Conservation (phyloP, 2,113 vertebrate species). For the Chiloscyllium plagiosum region DNA sequence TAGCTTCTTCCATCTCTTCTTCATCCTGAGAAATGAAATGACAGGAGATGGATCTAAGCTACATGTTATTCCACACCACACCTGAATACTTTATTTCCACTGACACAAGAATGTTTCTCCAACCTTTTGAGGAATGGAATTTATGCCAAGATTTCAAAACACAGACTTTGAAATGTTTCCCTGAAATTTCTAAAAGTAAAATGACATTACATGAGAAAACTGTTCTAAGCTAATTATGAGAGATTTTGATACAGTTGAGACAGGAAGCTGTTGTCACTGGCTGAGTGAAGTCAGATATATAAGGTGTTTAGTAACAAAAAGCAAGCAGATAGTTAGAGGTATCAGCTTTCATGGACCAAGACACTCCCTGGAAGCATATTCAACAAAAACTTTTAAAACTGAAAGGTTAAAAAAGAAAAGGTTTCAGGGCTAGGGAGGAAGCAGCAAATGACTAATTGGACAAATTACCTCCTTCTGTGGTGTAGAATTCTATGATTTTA, state of each 20-base stretch:
- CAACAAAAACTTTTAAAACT: neutral
- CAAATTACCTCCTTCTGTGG: neutral
- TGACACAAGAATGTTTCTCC: neutral
- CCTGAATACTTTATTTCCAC: neutral
- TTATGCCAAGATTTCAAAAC: neutral
- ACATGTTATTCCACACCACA: neutral
- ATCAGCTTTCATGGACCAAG: neutral
- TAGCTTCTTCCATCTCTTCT: conserved; percentile 94
- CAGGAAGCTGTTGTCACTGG: neutral
- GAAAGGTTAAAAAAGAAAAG: neutral
- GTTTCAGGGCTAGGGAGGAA: neutral
- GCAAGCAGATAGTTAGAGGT: neutral
- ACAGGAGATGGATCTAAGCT: neutral
- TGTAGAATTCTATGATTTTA: neutral
- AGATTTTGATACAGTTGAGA: neutral
- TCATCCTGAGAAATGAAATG: conserved; percentile 67
- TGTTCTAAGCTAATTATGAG: neutral
- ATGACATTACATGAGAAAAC: no score
- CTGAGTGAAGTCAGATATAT: neutral
- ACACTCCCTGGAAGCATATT: neutral
- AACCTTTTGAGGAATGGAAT: neutral
- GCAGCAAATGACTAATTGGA: neutral
- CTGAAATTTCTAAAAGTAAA: no score
- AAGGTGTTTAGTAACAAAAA: neutral
- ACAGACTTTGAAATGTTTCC: no score